Conservation (phyloP, 1,140 invertebrate species). For the Euglossa dilemma region DNA sequence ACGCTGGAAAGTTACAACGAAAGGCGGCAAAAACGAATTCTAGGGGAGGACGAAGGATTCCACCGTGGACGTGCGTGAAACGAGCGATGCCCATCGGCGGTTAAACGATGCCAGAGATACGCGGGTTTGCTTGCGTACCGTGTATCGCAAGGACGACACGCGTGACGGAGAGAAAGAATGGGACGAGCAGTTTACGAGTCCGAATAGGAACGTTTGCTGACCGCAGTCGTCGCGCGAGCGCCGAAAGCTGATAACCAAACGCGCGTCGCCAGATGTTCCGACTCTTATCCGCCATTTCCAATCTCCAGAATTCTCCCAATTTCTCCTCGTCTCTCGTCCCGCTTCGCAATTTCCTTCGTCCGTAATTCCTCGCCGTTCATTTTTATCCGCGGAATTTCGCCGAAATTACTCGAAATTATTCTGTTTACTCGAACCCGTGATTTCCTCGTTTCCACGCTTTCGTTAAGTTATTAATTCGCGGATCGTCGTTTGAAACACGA, state of each 20-base stretch:
- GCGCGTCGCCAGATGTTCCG: too few relatives aligned
- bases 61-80: constrained; percentile 6
- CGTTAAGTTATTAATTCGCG: background rate
- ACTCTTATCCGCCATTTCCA: background rate
- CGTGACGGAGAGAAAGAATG: background rate
- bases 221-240: background rate
- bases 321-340: background rate
- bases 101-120: constrained; percentile 33
- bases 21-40: background rate
- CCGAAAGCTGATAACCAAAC: background rate
- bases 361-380: too few relatives aligned
- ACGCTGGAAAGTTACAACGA: too few relatives aligned
- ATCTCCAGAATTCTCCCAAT: background rate
- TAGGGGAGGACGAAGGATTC: background rate
- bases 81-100: constrained; percentile 23
- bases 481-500: background rate
- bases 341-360: too few relatives aligned
- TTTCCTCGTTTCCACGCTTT: background rate
- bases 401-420: background rate
- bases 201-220: constrained; percentile 15
- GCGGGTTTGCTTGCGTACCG: background rate
- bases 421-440: background rate
- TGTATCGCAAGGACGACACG: background rate
- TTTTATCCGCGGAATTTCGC: too few relatives aligned
- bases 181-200: background rate